Percentiles rank a stretch among this genome's conserved stretches.
Evolutionary conservation across 2,888 invertebrate species (phyloP).

Genomic region (Phlogophora meticulosa): DNA sequence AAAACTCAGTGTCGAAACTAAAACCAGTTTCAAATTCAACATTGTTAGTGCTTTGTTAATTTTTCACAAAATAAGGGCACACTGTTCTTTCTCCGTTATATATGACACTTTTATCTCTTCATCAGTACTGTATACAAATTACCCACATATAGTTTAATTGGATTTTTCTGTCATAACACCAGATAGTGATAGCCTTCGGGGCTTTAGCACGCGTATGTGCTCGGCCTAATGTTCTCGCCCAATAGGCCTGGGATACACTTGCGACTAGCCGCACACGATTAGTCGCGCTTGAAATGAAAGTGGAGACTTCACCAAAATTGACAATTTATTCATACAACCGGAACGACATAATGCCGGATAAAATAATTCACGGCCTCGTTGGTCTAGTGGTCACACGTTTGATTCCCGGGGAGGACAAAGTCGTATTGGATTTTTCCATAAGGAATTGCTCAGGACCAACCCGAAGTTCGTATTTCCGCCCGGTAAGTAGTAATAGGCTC

Average conservation of each 20-base stretch:
- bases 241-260: constrained; percentile 17
- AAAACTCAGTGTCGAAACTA: constrained; percentile 25
- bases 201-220: constrained; percentile 47
- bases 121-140: constrained; percentile 68
- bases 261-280: constrained; percentile 35
- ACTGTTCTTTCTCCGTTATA: constrained; percentile 41
- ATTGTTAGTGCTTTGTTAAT: constrained; percentile 34
- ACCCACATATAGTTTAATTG: constrained; percentile 75
- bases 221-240: constrained; percentile 45
- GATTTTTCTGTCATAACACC: constrained; percentile 66
- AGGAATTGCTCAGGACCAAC: too few relatives aligned
- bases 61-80: constrained; percentile 29
- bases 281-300: constrained; percentile 6
- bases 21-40: constrained; percentile 30
- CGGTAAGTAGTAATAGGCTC: too few relatives aligned
- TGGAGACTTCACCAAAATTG: background rate
- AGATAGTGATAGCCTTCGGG: constrained; percentile 63
- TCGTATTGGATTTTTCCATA: too few relatives aligned
- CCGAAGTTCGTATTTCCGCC: too few relatives aligned
- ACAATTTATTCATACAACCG: too few relatives aligned
- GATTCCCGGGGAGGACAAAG: too few relatives aligned
- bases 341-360: too few relatives aligned
- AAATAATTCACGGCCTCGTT: too few relatives aligned
- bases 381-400: too few relatives aligned
- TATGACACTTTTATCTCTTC: constrained; percentile 54